Conservation (phyloP, 2,888 invertebrate species). For the Agapostemon virescens region DNA sequence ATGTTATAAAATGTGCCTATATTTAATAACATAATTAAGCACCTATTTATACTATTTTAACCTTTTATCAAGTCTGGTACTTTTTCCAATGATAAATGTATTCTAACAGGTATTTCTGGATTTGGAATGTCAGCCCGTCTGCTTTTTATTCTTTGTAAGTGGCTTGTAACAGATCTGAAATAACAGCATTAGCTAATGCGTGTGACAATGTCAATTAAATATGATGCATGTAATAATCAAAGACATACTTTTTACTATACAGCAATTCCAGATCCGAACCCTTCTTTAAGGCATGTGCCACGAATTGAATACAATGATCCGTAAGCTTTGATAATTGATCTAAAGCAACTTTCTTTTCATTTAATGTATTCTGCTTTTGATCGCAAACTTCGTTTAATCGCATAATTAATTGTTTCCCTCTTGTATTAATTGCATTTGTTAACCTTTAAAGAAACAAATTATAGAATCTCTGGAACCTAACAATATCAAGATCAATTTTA, state of each 20-base stretch:
- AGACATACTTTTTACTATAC: constrained; percentile 88
- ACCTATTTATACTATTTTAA: constrained; percentile 72
- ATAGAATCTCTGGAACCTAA: background rate
- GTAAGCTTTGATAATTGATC: constrained; percentile 91
- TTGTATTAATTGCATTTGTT: constrained; percentile 90
- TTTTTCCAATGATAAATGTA: constrained; percentile 90
- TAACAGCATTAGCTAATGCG: constrained; percentile 16
- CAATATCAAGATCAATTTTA: background rate
- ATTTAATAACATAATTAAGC: constrained; percentile 48
- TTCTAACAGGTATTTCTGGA: constrained; percentile 93
- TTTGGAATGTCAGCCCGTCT: constrained; percentile 93
- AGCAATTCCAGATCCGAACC: constrained; percentile 92
- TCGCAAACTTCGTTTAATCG: constrained; percentile 90
- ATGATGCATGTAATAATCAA: background rate
- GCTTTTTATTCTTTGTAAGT: constrained; percentile 90
- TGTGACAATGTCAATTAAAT: background rate
- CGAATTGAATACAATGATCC: constrained; percentile 93
- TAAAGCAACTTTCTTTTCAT: constrained; percentile 91
- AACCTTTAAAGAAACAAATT: constrained; percentile 81
- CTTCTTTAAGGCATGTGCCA: constrained; percentile 88
- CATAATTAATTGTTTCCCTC: constrained; percentile 91
- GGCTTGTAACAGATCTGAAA: constrained; percentile 82
- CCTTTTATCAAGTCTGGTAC: constrained; percentile 90
- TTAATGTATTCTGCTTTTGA: constrained; percentile 89
- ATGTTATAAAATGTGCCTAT: constrained; percentile 31